A percentile compares a stretch with the other conserved stretches of the same genome.
These are phyloP conservation scores for Triplophysa dalaica DNA, from an alignment of 2,113 vertebrate genomes.

Conservation along the genomic window DNA sequence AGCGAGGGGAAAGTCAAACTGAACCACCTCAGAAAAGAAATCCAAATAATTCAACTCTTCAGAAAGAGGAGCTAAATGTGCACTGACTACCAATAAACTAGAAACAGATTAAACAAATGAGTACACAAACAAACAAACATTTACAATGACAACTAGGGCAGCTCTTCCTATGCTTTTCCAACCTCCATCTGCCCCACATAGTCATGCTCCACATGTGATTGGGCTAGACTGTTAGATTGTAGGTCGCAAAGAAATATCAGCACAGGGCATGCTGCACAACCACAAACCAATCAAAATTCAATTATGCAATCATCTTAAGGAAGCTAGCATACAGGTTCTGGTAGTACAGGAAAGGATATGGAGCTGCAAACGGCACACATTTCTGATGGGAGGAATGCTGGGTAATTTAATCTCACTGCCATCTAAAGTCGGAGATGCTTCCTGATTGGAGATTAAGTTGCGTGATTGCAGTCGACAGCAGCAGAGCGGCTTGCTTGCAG, in stretches of 20 bases:
- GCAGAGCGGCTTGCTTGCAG: slow-evolving; percentile 23
- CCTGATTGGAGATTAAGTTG: slow-evolving; percentile 47
- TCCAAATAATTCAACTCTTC: neutral
- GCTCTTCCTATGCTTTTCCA: slow-evolving; percentile 4
- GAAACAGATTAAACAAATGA: neutral
- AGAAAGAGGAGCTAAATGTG: neutral
- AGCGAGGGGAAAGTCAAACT: slow-evolving; percentile 6
- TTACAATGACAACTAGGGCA: neutral
- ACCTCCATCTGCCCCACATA: neutral
- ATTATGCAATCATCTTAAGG: slow-evolving; percentile 41
- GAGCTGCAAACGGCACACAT: neutral
- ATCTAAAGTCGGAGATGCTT: slow-evolving; percentile 13
- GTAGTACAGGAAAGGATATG: neutral
- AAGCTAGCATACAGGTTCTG: slow-evolving; percentile 3
- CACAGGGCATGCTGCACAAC: slow-evolving; percentile 11
- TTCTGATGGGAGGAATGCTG: slow-evolving; percentile 35
- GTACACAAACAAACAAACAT: slow-evolving; percentile 28
- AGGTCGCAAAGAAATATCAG: neutral
- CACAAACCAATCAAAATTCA: slow-evolving; percentile 48
- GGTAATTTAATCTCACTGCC: slow-evolving; percentile 38
- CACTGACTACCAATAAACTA: neutral
- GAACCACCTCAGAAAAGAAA: slow-evolving; percentile 2
- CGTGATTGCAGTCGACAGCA: slow-evolving; percentile 42
- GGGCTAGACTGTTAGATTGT: neutral
- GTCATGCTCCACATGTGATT: neutral